Evolutionary conservation across 2,797 vertebrate species (phyloP), one percentile per base, ranked within the genome.

Genomic region (Serranus cabrilla): DNA sequence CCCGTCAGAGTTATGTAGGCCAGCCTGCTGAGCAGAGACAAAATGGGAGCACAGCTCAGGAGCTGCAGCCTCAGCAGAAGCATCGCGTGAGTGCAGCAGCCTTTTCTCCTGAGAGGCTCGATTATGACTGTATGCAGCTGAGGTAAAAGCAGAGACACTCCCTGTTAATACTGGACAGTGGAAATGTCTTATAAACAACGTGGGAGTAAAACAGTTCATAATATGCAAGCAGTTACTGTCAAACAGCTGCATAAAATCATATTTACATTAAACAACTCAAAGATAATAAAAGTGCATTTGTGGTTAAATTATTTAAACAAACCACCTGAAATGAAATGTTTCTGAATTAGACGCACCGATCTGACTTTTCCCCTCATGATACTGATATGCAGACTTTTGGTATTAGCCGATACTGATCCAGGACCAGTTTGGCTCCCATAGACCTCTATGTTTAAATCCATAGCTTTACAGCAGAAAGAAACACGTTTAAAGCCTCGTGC

Each of bases 1-100:
- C 67, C 73, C 75, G 74, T 89, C 83, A 85, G 62, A 76, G 85
- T 81, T 76, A 88, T 86, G 78, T 83, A 87, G 91, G 91, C 83
- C 91, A 87, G 73, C 73, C 74, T 76, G 82, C 72, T 71, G 78
- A 80, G 77, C 73, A 40, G 16, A 76, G 81, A 82, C 76, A 78
- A 87, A 91, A 88, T 49, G 78, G 67, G 57, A 78, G 82, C 82
- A 21, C 46, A 52, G 81, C 64, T 74, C 70, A 11, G 62, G 0
- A 73, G 66, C 66, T 81, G 85, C 81, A 49, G 82, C 74, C 69
- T 91, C 88, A 92, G 89, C 88, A 83, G 34, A 89, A 84, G 42
- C 59, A 12, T 71, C 66, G 65, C 72, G 56, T 49, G 45, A 46
- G 67, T 69, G 73, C 55, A 69, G 72, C 18, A 65, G 64, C 73